A percentile compares a stretch with the other conserved stretches of the same genome.
phyloP scores from a whole-genome alignment of 2,797 vertebrate species.

The Tokudaia muenninki region DNA sequence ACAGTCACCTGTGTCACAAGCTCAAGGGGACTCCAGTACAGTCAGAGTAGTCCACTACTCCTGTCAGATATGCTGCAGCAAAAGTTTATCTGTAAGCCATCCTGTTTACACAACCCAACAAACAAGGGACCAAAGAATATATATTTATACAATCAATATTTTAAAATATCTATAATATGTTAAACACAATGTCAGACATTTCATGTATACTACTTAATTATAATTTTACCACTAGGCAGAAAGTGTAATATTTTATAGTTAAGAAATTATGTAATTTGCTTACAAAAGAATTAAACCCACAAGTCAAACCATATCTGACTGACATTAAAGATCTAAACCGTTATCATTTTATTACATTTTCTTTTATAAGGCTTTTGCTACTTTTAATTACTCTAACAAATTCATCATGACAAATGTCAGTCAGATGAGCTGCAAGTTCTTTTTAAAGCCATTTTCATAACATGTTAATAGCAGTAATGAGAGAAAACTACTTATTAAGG shows the following conservation, averaged over 20 bases:
- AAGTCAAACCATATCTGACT: neutral
- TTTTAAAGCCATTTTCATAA: neutral
- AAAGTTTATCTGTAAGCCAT: slow-evolving; percentile 14
- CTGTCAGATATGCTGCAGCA: slow-evolving; percentile 11
- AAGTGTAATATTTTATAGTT: slow-evolving; percentile 29
- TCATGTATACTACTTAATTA: slow-evolving; percentile 6
- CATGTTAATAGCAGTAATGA: neutral
- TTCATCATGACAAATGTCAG: slow-evolving; percentile 1
- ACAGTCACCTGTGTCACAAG: neutral
- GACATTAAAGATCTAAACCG: neutral
- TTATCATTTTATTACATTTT: slow-evolving; percentile 27
- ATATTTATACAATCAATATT: slow-evolving; percentile 12
- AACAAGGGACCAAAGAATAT: neutral
- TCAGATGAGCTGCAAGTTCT: neutral
- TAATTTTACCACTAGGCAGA: slow-evolving; percentile 28
- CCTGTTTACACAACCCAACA: slow-evolving; percentile 14
- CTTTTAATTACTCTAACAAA: neutral
- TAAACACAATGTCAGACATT: slow-evolving; percentile 31
- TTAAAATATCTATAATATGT: slow-evolving; percentile 15
- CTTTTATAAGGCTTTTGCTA: slow-evolving; percentile 36
- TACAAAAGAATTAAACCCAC: neutral
- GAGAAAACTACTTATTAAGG: slow-evolving; percentile 25
- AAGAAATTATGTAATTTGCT: neutral
- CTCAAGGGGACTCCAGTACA: neutral
- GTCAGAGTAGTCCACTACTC: neutral